Conservation (phyloP, 1,140 invertebrate species). For the Scaptomyza pallida region DNA sequence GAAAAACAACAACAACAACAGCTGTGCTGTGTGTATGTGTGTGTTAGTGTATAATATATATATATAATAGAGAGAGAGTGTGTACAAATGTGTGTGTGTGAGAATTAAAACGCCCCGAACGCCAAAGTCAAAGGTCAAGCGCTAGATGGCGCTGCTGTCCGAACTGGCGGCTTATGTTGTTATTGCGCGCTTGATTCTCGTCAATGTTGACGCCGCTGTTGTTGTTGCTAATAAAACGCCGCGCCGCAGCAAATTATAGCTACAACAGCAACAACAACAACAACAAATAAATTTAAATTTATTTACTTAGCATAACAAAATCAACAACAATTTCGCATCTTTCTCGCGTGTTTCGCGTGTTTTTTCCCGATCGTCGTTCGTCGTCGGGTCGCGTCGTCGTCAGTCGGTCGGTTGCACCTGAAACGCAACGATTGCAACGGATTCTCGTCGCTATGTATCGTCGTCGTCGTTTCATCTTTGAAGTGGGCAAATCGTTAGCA, state of each 20-base stretch:
- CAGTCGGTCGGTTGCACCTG: slow-evolving; percentile 53
- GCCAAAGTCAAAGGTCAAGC: slow-evolving; percentile 57
- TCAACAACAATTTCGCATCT: slow-evolving; percentile 24
- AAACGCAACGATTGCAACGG: slow-evolving; percentile 40
- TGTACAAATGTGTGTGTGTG: slow-evolving; percentile 23
- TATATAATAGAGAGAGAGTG: slow-evolving; percentile 25
- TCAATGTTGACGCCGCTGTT: slow-evolving; percentile 1
- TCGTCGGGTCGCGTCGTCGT: slow-evolving; percentile 33
- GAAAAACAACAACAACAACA: slow-evolving; percentile 22
- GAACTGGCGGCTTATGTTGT: slow-evolving; percentile 47
- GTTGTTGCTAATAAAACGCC: slow-evolving; percentile 50
- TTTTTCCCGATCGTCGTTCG: slow-evolving; percentile 28
- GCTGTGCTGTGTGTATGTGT: slow-evolving; percentile 30
- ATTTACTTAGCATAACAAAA: slow-evolving; percentile 56
- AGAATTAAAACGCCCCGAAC: slow-evolving; percentile 49
- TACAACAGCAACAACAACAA: slow-evolving; percentile 15
- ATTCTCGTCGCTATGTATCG: slow-evolving; percentile 76
- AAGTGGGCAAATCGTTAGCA: slow-evolving; percentile 65
- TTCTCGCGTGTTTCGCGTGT: slow-evolving; percentile 25
- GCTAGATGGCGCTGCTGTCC: slow-evolving; percentile 66
- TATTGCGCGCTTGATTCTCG: slow-evolving; percentile 23
- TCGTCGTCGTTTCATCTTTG: slow-evolving; percentile 67
- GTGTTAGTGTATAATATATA: slow-evolving; percentile 14
- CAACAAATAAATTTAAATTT: slow-evolving; percentile 70
- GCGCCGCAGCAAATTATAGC: slow-evolving; percentile 55